Evolutionary conservation across 2,113 vertebrate genomes (phyloP).

Genomic region (Gallinago paraguaiae): DNA sequence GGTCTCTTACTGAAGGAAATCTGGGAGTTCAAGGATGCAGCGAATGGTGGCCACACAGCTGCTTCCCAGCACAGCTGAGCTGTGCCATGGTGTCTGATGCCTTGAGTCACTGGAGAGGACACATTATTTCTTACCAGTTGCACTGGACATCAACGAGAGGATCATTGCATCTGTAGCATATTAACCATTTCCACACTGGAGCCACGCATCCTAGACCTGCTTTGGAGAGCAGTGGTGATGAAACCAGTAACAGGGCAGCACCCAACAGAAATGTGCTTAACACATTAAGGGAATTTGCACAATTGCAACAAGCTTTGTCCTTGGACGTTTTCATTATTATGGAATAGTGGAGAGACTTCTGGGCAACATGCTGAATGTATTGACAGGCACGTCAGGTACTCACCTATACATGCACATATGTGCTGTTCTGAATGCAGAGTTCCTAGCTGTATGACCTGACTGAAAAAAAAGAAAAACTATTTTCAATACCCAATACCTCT

Average conservation of each 20-base stretch:
- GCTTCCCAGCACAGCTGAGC: background rate
- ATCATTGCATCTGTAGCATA: fast-evolving
- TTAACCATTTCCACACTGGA: background rate
- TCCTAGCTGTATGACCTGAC: background rate
- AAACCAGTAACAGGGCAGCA: background rate
- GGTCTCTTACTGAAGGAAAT: background rate
- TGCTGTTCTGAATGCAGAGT: background rate
- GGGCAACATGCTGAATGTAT: background rate
- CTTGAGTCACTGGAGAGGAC: background rate
- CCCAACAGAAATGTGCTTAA: background rate
- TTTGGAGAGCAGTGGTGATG: background rate
- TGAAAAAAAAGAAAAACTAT: background rate
- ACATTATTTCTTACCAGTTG: background rate
- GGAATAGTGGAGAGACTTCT: background rate
- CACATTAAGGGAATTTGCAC: background rate
- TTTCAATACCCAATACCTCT: background rate
- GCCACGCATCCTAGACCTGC: background rate
- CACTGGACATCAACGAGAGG: background rate
- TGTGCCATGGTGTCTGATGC: background rate
- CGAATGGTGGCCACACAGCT: background rate
- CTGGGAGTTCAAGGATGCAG: background rate
- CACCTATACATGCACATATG: too few species aligned
- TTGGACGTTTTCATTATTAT: background rate
- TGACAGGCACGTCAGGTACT: background rate
- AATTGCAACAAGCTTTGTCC: background rate